A percentile compares a stretch with the other conserved stretches of the same genome.
phyloP scores from a whole-genome alignment of 2,113 vertebrate genomes.

The Cariama cristata region DNA sequence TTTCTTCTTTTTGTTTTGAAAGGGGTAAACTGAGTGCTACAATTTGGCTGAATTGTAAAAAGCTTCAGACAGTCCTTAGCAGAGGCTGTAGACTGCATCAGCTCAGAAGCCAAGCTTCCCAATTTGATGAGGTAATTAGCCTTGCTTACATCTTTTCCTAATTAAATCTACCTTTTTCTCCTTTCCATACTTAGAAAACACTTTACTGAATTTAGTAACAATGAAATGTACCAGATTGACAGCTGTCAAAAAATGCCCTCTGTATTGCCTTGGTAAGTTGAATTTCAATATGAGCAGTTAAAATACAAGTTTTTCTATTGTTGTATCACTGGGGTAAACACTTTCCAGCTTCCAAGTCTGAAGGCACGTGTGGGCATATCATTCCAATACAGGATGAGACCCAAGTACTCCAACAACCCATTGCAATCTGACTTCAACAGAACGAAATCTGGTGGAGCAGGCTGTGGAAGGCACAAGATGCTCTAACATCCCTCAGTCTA shows the following conservation, averaged over 20 bases:
- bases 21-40: not conserved
- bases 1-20: not conserved
- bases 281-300: not conserved
- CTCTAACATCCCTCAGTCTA: not conserved
- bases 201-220: slow-evolving; percentile 29
- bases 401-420: not conserved
- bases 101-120: not conserved
- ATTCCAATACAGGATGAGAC: not conserved
- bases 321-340: not conserved
- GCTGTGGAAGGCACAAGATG: not conserved
- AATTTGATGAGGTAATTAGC: not conserved
- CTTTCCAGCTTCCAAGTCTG: not conserved
- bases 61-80: not conserved
- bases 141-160: slow-evolving; percentile 21
- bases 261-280: not conserved
- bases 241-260: not conserved
- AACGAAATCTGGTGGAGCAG: not conserved
- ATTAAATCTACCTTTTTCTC: slow-evolving; percentile 18
- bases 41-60: not conserved
- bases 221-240: not conserved
- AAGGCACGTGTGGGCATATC: not conserved
- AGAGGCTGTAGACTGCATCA: not conserved
- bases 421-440: not conserved
- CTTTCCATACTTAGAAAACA: slow-evolving; percentile 33
- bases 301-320: not conserved